Conservation (phyloP, 2,888 invertebrate genomes). For the Diabrotica balteata region DNA sequence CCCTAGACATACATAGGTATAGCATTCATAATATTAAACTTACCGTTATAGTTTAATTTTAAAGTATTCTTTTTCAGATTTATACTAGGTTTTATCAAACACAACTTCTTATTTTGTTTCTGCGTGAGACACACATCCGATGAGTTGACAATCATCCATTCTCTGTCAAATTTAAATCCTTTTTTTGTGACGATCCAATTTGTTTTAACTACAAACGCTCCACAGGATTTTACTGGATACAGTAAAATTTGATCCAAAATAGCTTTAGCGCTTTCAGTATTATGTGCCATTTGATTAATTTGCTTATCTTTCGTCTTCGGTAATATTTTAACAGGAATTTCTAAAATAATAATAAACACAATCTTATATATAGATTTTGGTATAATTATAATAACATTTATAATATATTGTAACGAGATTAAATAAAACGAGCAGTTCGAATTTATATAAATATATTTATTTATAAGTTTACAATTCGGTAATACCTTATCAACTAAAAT, state of each 20-base stretch:
- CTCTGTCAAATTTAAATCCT: constrained; percentile 87
- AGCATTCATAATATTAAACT: constrained; percentile 16
- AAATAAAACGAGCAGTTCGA: too few species aligned
- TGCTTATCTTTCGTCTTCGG: too few species aligned
- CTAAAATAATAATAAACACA: too few species aligned
- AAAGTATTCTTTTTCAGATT: constrained; percentile 66
- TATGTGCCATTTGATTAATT: background rate
- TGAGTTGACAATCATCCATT: constrained; percentile 91
- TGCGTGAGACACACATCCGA: constrained; percentile 87
- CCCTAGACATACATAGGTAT: too few species aligned
- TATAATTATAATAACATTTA: too few species aligned
- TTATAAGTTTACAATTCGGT: too few species aligned
- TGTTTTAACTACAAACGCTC: constrained; percentile 70
- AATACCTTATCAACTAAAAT: too few species aligned
- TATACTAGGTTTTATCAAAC: constrained; percentile 77
- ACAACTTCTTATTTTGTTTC: constrained; percentile 81
- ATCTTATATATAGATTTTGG: too few species aligned
- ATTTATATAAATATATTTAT: too few species aligned
- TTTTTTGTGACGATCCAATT: constrained; percentile 77
- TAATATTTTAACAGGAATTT: too few species aligned
- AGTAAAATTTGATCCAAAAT: constrained; percentile 63
- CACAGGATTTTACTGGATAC: constrained; percentile 93
- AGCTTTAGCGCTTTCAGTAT: constrained; percentile 34
- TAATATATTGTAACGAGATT: too few species aligned
- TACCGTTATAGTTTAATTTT: constrained; percentile 70